Percentiles rank a stretch among this genome's conserved stretches.
Evolutionary conservation across 1,140 invertebrate genomes (phyloP).

Genomic region (Gonatopus flavifemur): DNA sequence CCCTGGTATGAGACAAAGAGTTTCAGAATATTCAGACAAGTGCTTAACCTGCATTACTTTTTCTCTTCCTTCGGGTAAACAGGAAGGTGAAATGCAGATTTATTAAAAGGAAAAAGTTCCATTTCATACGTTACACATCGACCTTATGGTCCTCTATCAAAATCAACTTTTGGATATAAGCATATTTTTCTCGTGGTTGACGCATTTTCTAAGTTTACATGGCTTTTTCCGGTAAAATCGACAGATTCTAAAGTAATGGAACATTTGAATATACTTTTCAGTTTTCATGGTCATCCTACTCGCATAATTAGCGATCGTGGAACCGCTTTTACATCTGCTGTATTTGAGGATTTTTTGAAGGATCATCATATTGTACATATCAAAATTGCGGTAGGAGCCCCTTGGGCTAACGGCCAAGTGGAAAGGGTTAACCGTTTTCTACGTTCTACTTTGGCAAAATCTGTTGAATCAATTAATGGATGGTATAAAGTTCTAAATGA

Average conservation of each 20-base stretch:
- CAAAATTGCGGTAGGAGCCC: neutral
- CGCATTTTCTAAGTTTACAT: neutral
- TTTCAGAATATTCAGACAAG: neutral
- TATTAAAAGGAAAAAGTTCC: neutral
- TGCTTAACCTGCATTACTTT: neutral
- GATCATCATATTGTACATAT: neutral
- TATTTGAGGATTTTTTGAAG: neutral
- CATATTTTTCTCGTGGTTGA: neutral
- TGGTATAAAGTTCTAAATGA: neutral
- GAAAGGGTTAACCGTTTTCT: neutral
- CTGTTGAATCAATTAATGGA: neutral
- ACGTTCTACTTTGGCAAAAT: neutral
- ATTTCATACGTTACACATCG: neutral
- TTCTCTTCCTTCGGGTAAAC: neutral
- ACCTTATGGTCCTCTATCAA: neutral
- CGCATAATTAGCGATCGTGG: neutral
- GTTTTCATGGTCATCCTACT: neutral
- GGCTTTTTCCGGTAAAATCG: neutral
- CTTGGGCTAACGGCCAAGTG: neutral
- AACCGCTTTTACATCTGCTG: neutral
- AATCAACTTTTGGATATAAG: neutral
- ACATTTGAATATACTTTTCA: neutral
- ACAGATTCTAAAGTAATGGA: neutral
- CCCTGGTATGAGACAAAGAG: neutral
- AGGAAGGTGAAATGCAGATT: neutral